phyloP scores from a whole-genome alignment of 2,888 invertebrate species.

The Sicus ferrugineus region DNA sequence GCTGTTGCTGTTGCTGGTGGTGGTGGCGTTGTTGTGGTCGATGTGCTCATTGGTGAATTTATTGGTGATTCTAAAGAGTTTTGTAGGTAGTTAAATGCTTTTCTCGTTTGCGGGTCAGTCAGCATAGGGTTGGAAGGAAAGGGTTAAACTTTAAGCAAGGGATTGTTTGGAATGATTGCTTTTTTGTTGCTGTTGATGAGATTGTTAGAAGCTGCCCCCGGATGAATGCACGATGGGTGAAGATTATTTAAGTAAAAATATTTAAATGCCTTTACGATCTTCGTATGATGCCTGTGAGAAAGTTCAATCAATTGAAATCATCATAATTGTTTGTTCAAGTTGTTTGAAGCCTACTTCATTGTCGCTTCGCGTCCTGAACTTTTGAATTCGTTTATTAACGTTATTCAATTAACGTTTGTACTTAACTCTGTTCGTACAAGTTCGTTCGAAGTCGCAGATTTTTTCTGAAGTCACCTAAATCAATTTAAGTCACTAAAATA shows the following conservation, averaged over 20 bases:
- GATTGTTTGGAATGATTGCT: background rate
- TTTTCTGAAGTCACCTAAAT: no score
- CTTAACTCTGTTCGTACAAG: no score
- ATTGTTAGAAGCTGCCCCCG: background rate
- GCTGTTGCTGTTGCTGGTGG: constrained; percentile 44
- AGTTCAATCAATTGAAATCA: no score
- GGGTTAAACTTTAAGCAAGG: background rate
- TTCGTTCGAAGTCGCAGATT: no score
- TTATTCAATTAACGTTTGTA: no score
- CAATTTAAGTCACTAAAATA: no score
- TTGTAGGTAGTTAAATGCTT: background rate
- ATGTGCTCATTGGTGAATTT: constrained; percentile 50
- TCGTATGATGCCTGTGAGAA: no score
- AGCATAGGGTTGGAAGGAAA: background rate
- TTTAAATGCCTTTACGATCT: background rate
- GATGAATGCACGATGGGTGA: no score
- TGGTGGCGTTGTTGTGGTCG: constrained; percentile 49
- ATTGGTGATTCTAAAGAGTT: constrained; percentile 57
- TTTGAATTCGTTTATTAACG: no score
- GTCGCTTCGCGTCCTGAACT: no score
- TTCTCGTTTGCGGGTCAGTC: background rate
- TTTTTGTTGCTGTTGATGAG: background rate
- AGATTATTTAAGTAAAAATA: background rate
- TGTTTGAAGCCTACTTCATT: no score
- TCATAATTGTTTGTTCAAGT: no score